Percentiles rank a stretch among this genome's conserved stretches.
These are phyloP conservation scores for Hyles euphorbiae DNA, from an alignment of 1,140 invertebrate species.

Conservation along the genomic window DNA sequence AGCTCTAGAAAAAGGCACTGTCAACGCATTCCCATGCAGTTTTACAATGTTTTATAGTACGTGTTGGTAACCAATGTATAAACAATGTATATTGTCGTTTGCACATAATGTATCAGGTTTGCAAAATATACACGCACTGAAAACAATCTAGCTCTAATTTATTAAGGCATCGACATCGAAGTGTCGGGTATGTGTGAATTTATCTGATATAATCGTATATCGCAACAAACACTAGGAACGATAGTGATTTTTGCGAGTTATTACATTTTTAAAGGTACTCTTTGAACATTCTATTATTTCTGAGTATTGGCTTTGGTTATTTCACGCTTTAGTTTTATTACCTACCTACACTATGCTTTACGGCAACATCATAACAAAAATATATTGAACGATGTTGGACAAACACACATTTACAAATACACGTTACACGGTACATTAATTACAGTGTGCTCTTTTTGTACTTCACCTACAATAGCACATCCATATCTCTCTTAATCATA, in stretches of 20 bases:
- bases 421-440: constrained; percentile 18
- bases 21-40: constrained; percentile 8
- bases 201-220: not conserved
- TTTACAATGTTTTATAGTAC: not conserved
- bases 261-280: constrained; percentile 3
- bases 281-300: constrained; percentile 27
- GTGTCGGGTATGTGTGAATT: too few relatives aligned
- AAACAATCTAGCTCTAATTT: not conserved
- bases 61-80: too few relatives aligned
- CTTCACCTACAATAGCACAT: constrained; percentile 35
- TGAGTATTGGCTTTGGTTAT: constrained; percentile 48
- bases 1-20: constrained; percentile 25
- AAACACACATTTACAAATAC: constrained; percentile 21
- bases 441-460: constrained; percentile 39
- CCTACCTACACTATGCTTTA: constrained; percentile 26
- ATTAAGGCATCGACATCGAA: not conserved
- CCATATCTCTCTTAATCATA: constrained; percentile 17
- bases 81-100: too few relatives aligned
- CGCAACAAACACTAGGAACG: not conserved
- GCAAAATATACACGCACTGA: too few relatives aligned
- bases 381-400: constrained; percentile 20
- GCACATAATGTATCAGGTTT: too few relatives aligned
- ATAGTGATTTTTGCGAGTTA: not conserved
- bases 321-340: constrained; percentile 44
- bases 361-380: constrained; percentile 27